These are phyloP conservation scores for Calonectris borealis DNA, from an alignment of 2,113 vertebrate genomes.

Conservation along the genomic window DNA sequence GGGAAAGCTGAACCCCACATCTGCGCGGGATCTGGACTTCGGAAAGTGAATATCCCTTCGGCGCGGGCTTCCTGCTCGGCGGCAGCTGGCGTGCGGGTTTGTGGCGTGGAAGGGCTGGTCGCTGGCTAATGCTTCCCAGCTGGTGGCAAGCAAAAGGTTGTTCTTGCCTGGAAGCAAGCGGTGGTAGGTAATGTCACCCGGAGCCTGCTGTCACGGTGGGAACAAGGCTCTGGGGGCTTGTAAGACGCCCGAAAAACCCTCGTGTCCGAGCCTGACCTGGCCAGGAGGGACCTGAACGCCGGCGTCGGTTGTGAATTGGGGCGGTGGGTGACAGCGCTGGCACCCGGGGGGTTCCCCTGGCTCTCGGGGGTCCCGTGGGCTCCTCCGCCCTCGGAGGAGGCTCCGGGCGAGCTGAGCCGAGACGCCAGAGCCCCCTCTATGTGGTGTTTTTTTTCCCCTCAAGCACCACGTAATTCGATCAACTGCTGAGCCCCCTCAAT, in stretches of 20 bases:
- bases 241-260: not conserved
- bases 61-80: not conserved
- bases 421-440: not conserved
- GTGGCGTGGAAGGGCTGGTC: not conserved
- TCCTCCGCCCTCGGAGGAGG: not conserved
- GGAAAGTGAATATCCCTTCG: not conserved
- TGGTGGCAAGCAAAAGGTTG: not conserved
- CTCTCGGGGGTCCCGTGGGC: not conserved
- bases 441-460: too few relatives aligned
- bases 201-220: too few relatives aligned
- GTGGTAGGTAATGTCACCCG: not conserved
- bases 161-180: not conserved
- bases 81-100: too few relatives aligned
- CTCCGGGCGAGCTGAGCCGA: not conserved
- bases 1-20: not conserved
- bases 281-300: not conserved
- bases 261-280: too few relatives aligned
- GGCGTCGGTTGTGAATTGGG: not conserved
- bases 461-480: fast-evolving
- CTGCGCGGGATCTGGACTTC: not conserved
- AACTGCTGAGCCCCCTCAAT: too few relatives aligned
- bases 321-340: not conserved
- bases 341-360: not conserved
- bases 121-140: not conserved
- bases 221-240: not conserved